Conservation (phyloP, 1,140 invertebrate genomes). For the Calliopsis andreniformis region DNA sequence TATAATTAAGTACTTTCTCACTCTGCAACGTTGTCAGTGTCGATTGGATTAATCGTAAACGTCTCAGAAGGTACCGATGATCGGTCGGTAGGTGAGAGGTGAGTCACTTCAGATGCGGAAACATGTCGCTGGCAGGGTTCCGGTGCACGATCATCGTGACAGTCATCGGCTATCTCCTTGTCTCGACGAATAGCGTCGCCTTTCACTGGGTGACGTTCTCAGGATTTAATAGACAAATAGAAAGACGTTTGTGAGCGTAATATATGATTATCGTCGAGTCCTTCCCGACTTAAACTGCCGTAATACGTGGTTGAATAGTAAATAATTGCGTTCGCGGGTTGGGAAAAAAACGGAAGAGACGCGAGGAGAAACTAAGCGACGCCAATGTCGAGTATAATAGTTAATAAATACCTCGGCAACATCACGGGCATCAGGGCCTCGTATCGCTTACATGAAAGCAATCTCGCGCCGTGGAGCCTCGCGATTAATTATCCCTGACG, state of each 20-base stretch:
- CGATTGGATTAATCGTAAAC: neutral
- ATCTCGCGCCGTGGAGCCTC: slow-evolving; percentile 3
- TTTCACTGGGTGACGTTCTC: slow-evolving; percentile 34
- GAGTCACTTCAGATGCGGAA: slow-evolving; percentile 43
- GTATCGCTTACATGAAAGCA: slow-evolving; percentile 50
- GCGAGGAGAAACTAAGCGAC: slow-evolving; percentile 26
- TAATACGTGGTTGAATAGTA: slow-evolving; percentile 46
- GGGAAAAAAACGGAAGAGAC: neutral
- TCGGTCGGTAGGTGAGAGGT: slow-evolving; percentile 21
- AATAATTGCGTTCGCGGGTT: slow-evolving; percentile 34
- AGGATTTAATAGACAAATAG: slow-evolving; percentile 49
- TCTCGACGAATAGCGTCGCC: slow-evolving; percentile 8
- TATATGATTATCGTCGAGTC: slow-evolving; percentile 42
- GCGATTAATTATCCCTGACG: slow-evolving; percentile 63
- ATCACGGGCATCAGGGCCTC: slow-evolving; percentile 22
- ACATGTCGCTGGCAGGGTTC: slow-evolving; percentile 36
- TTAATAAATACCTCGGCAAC: slow-evolving; percentile 52
- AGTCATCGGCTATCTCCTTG: slow-evolving; percentile 32
- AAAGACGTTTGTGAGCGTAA: slow-evolving; percentile 35
- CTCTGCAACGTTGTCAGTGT: neutral
- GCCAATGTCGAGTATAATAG: slow-evolving; percentile 40
- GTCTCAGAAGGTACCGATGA: neutral
- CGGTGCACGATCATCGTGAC: slow-evolving; percentile 42
- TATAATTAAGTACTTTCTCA: neutral
- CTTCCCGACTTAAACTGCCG: slow-evolving; percentile 38